Evolutionary conservation across 2,888 invertebrate species (phyloP).

Genomic region (Busseola fusca): DNA sequence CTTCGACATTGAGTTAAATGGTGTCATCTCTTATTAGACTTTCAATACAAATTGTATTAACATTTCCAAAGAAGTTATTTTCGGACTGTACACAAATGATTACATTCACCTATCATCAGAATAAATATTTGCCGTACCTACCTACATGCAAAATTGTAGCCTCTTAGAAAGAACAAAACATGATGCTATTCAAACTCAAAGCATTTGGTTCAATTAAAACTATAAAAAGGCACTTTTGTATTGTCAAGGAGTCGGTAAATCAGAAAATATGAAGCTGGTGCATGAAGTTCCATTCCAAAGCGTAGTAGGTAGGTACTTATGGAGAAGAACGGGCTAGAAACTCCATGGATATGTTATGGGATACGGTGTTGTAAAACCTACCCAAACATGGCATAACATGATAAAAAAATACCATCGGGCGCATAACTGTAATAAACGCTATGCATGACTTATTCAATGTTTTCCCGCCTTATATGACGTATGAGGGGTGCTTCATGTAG

Average conservation of each 20-base stretch:
- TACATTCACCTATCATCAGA: neutral
- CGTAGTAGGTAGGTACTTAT: neutral
- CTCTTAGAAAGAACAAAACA: neutral
- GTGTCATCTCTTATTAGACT: constrained; percentile 6
- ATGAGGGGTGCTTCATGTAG: constrained; percentile 52
- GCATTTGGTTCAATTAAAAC: neutral
- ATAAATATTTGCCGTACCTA: neutral
- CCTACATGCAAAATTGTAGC: constrained; percentile 10
- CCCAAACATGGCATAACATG: constrained; percentile 22
- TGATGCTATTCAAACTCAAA: neutral
- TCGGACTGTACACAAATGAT: neutral
- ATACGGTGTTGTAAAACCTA: constrained; percentile 24
- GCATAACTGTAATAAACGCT: constrained; percentile 45
- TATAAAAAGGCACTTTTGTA: neutral
- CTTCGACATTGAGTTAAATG: neutral
- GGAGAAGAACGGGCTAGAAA: neutral
- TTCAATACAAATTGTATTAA: constrained; percentile 9
- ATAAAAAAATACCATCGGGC: constrained; percentile 41
- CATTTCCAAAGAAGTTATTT: neutral
- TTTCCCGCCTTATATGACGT: constrained; percentile 44
- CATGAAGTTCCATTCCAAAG: neutral
- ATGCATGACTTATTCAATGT: constrained; percentile 59
- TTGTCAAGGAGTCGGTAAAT: neutral
- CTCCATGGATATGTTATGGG: neutral
- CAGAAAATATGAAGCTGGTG: neutral